phyloP scores from a whole-genome alignment of 1,140 invertebrate genomes.

The Bilobella aurantiaca region DNA sequence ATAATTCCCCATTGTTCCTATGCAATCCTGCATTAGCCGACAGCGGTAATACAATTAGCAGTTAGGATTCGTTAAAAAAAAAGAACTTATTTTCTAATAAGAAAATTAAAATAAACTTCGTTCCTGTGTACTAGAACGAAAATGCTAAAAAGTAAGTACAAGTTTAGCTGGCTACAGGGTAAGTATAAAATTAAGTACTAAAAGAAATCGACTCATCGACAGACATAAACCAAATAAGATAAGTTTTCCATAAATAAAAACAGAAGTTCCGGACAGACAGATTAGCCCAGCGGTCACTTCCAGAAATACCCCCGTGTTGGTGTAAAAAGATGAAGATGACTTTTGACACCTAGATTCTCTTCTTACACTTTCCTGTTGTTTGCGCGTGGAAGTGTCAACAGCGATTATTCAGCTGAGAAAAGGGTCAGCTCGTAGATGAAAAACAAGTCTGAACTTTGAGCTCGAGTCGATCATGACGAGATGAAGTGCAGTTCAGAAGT shows the following conservation, averaged over 20 bases:
- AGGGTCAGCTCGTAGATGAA: neutral
- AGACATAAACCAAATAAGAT: no score
- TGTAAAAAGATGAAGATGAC: neutral
- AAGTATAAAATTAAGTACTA: no score
- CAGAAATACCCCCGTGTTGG: no score
- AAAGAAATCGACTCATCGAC: no score
- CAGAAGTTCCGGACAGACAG: no score
- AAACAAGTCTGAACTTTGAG: neutral
- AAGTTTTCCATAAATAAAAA: no score
- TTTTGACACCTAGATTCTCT: neutral
- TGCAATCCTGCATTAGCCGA: neutral
- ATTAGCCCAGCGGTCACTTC: no score
- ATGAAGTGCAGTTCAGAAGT: no score
- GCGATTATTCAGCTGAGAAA: no score
- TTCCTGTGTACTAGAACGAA: neutral
- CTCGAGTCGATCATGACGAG: no score
- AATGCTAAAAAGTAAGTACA: no score
- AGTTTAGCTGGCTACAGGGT: no score
- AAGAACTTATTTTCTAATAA: neutral
- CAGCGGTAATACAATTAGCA: neutral
- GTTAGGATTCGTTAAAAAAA: neutral
- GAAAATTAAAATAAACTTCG: neutral
- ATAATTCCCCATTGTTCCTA: neutral
- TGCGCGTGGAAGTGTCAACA: neutral
- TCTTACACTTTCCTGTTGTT: neutral